Evolutionary conservation across 2,888 invertebrate species (phyloP).

Genomic region (Fragum fragum): DNA sequence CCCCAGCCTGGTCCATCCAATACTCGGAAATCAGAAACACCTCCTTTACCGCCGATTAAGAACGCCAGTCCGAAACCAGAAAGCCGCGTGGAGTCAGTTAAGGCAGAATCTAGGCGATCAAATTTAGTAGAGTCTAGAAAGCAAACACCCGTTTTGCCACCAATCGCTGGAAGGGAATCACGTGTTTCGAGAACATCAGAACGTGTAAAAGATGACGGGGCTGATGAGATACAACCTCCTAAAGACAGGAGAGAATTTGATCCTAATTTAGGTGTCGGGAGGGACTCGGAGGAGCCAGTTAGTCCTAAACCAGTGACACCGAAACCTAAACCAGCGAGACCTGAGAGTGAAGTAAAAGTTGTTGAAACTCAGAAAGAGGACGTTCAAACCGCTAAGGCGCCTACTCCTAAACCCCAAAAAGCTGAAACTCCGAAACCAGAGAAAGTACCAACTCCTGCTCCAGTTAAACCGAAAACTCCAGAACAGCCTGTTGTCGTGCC

Average conservation of each 20-base stretch:
- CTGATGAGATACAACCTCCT: slow-evolving; percentile 52
- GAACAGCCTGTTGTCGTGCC: slow-evolving; percentile 40
- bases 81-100: slow-evolving; percentile 30
- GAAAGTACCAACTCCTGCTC: slow-evolving; percentile 16
- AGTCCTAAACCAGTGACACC: slow-evolving; percentile 18
- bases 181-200: slow-evolving; percentile 9
- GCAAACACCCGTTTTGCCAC: slow-evolving; percentile 63
- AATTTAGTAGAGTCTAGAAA: slow-evolving; percentile 35
- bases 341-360: not conserved
- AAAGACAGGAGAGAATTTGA: slow-evolving; percentile 63
- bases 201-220: slow-evolving; percentile 27
- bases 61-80: slow-evolving; percentile 48
- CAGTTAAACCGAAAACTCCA: slow-evolving; percentile 25
- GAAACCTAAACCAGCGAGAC: slow-evolving; percentile 7
- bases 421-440: slow-evolving; percentile 16
- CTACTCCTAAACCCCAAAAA: slow-evolving; percentile 16
- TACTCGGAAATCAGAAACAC: slow-evolving; percentile 53
- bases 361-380: slow-evolving; percentile 14
- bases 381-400: slow-evolving; percentile 25
- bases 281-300: slow-evolving; percentile 21
- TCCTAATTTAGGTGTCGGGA: slow-evolving; percentile 61
- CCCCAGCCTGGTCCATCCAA: slow-evolving; percentile 61
- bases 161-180: slow-evolving; percentile 45
- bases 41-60: slow-evolving; percentile 64
- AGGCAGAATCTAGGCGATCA: slow-evolving; percentile 15